These are phyloP conservation scores for Eurois occulta DNA, from an alignment of 2,888 invertebrate genomes.

Conservation along the genomic window DNA sequence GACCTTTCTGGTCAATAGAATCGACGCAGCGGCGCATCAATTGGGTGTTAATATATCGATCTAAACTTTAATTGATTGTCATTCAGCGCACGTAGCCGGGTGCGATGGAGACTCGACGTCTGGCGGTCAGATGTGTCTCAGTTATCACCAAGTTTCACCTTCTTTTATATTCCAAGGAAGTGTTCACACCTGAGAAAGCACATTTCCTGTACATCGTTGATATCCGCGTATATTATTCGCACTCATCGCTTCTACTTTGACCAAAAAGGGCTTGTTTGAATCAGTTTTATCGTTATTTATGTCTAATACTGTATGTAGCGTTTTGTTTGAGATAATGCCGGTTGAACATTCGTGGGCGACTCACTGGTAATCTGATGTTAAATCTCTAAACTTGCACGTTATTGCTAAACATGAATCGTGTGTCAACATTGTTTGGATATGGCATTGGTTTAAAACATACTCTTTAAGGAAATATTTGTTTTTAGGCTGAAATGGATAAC, in stretches of 20 bases:
- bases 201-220: constrained; percentile 74
- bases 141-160: constrained; percentile 80
- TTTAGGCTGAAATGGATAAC: not conserved
- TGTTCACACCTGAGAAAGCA: constrained; percentile 73
- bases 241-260: constrained; percentile 47
- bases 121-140: constrained; percentile 73
- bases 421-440: constrained; percentile 24
- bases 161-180: constrained; percentile 83
- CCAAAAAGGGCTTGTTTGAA: constrained; percentile 22
- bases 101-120: constrained; percentile 64
- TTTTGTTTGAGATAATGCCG: constrained; percentile 28
- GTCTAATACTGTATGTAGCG: constrained; percentile 4
- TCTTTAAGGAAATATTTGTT: not conserved
- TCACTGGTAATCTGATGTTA: constrained; percentile 46
- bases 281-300: constrained; percentile 7
- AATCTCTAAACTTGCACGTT: constrained; percentile 53
- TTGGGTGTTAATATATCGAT: constrained; percentile 44
- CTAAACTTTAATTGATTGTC: constrained; percentile 57
- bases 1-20: constrained; percentile 10
- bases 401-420: constrained; percentile 18
- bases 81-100: constrained; percentile 66
- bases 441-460: constrained; percentile 5
- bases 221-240: constrained; percentile 56
- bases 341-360: constrained; percentile 45
- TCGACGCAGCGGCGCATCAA: constrained; percentile 16